phyloP scores from a whole-genome alignment of 2,888 invertebrate species.

The Electrophaes corylata region DNA sequence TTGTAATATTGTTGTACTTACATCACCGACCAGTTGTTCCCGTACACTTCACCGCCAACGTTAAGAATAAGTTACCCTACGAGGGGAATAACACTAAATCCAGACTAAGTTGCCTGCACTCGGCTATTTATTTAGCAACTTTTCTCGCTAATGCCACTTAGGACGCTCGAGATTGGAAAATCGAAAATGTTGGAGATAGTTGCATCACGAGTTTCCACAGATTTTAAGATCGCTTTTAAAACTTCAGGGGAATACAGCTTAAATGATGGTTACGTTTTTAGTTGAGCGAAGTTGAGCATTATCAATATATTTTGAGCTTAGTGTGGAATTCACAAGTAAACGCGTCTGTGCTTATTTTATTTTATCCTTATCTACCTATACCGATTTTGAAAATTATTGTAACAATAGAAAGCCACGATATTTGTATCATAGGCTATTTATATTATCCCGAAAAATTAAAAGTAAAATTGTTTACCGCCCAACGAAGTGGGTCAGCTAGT shows the following conservation, averaged over 20 bases:
- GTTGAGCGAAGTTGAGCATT: too few relatives aligned
- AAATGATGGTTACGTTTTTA: neutral
- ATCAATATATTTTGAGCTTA: too few relatives aligned
- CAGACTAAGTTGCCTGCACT: slow-evolving; percentile 31
- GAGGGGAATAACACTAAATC: slow-evolving; percentile 34
- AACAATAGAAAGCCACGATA: too few relatives aligned
- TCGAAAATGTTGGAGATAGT: slow-evolving; percentile 25
- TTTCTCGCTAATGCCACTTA: slow-evolving; percentile 35
- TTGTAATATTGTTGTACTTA: neutral
- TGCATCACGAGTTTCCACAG: slow-evolving; percentile 9
- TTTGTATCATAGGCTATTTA: too few relatives aligned
- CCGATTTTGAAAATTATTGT: too few relatives aligned
- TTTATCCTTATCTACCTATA: too few relatives aligned
- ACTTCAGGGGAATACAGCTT: neutral
- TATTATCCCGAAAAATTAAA: too few relatives aligned
- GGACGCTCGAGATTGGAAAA: slow-evolving; percentile 26
- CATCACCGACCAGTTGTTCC: slow-evolving; percentile 1
- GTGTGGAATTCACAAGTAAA: too few relatives aligned
- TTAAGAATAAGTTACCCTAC: slow-evolving; percentile 26
- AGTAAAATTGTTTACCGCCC: too few relatives aligned
- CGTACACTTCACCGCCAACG: slow-evolving; percentile 16
- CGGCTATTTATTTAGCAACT: slow-evolving; percentile 35
- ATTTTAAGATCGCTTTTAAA: slow-evolving; percentile 17
- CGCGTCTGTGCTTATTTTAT: too few relatives aligned
- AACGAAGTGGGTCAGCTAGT: too few relatives aligned